Base-by-base conservation (phyloP, 2,113 vertebrate genomes). In the Collichthys lucidus region DNA sequence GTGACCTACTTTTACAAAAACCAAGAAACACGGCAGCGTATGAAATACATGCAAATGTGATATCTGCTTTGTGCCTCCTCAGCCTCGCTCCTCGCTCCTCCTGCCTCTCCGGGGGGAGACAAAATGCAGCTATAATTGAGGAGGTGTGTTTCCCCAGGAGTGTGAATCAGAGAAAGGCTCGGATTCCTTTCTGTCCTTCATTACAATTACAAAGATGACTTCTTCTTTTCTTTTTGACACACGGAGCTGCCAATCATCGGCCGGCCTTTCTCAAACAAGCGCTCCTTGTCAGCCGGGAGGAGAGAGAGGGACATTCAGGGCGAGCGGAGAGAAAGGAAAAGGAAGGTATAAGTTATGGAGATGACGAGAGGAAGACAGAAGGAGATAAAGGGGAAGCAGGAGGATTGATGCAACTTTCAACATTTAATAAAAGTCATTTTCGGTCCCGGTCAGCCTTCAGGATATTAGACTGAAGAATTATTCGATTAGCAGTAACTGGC, bases 1-100 rank as follows among this genome's bases (percentile, higher is more conserved):
- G 82, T 88, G 86, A 88, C 88, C 88, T 88, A 91, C 76, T 90
- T 90, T 74, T 56, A 65, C 70, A 77, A 62, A 84, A 53, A 60
- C 26, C 11, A n/a, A 72, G 20, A 73, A 57, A 66, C 16, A 69
- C 2, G 20, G 22, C 22, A 7, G 60, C 70, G 15, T 46, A 61
- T 17, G 49, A 77, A 67, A 71, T 16, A 44, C 67, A 89, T 80
- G 83, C 71, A 57, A 80, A 86, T 82, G 59, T 61, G 26, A 79
- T 46, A 71, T 83, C 72, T 77, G 14, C 73, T 79, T 20, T 69
- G 76, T 49, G 83, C 47, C 47, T 66, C 77, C 22, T 64, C 77
- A 9, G 50, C 63, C 63, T 69, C 52, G 46, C 70, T 64, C 19
- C 47, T 71, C 84, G 46, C 74, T n/a, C n/a, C n/a, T n/a, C n/a